Evolutionary conservation across 2,888 invertebrate species (phyloP), one percentile per base, ranked within the genome.

Genomic region (Eugnorisma glareosa): DNA sequence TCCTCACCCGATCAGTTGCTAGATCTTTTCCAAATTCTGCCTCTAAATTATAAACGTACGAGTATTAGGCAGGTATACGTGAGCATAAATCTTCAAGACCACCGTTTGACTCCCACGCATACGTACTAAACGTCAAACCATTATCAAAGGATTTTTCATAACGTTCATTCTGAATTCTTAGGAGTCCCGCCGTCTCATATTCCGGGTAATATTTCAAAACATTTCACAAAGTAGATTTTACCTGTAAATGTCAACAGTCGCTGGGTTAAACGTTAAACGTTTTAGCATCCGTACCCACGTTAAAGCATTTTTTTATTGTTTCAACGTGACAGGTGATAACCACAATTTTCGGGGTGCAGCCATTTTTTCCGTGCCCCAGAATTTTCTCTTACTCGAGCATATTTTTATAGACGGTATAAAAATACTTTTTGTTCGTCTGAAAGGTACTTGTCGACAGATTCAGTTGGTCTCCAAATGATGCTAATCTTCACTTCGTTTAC

Each of bases 221-320:
- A 73, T 77, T 80, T 51, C 68, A 51, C 80, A 63, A 69, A 76
- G 67, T 67, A 73, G 51, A 75, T 45, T 73, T 63, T 57, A 61
- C 73, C 63, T 64, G 76, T 24, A 75, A 78, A 82, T 79, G 74
- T 81, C 77, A 85, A 78, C 79, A 61, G 67, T 73, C 54, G 54
- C 37, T 45, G 59, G 78, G 35, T 61, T 54, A 13, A 63, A 75
- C 59, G 73, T 76, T 78, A 83, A 81, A 78, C 81, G 73, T 78
- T 86, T 73, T 48, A 67, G 82, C 86, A 77, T 87, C 82, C 78
- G 80, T 67, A 84, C 78, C 82, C 71, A 63, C 67, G 70, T 79
- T 77, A 79, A n/a, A 72, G 81, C 67, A 64, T 68, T 84, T 84
- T 75, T 82, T 84, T 86, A 86, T 88, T 88, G 77, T 87, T 84